A percentile compares a stretch with the other conserved stretches of the same genome.
Evolutionary conservation across 2,797 vertebrate species (phyloP).

Genomic region (Cichlasoma orientale): DNA sequence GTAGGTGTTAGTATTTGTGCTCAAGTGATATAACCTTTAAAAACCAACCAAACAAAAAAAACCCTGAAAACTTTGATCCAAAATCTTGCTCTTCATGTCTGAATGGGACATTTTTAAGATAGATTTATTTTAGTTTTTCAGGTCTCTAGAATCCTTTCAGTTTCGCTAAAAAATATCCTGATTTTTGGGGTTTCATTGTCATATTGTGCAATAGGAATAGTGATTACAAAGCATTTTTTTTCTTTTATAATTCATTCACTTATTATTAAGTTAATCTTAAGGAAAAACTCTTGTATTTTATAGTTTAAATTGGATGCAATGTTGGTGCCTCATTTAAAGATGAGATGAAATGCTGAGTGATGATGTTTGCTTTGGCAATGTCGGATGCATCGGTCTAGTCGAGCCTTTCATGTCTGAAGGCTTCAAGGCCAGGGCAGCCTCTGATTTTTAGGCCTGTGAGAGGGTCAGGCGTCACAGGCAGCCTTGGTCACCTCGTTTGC

Average conservation of each 20-base stretch:
- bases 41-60: neutral
- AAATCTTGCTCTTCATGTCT: neutral
- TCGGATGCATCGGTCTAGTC: slow-evolving; percentile 39
- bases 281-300: neutral
- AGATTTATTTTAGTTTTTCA: fast-evolving
- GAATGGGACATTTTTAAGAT: neutral
- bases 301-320: slow-evolving; percentile 34
- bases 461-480: slow-evolving; percentile 59
- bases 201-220: too few relatives aligned
- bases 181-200: too few relatives aligned
- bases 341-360: slow-evolving; percentile 52
- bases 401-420: slow-evolving; percentile 62
- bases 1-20: neutral
- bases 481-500: slow-evolving; percentile 56
- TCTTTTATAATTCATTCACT: neutral
- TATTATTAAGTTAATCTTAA: neutral
- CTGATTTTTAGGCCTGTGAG: slow-evolving; percentile 54
- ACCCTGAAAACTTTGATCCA: neutral
- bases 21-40: neutral
- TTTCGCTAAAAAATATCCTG: too few relatives aligned
- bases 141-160: neutral
- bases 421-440: slow-evolving; percentile 69
- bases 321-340: slow-evolving; percentile 31
- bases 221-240: neutral
- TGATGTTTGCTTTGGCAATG: slow-evolving; percentile 38